phyloP scores from a whole-genome alignment of 2,888 invertebrate genomes.

The Caenorhabditis imperialis region DNA sequence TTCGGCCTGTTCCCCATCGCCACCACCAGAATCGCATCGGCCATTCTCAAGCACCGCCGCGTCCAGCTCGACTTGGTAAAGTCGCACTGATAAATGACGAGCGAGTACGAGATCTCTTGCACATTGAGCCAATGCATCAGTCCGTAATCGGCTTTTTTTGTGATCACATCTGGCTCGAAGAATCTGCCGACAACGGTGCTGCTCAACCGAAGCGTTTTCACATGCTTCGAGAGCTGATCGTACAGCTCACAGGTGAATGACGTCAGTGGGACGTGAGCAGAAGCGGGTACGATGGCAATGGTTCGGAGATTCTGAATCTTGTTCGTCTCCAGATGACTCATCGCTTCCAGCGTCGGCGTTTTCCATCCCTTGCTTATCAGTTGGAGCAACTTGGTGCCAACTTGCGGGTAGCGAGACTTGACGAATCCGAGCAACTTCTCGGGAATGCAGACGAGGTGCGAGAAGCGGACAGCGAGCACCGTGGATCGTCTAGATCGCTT shows the following conservation, averaged over 20 bases:
- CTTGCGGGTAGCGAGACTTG: slow-evolving; percentile 92
- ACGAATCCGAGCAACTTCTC: slow-evolving; percentile 95
- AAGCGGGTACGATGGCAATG: slow-evolving; percentile 93
- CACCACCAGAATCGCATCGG: slow-evolving; percentile 96
- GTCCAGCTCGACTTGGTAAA: slow-evolving; percentile 93
- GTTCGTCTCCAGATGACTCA: slow-evolving; percentile 15
- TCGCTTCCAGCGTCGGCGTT: slow-evolving; percentile 17
- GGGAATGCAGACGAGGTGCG: slow-evolving; percentile 90
- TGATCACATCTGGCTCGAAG: slow-evolving; percentile 30
- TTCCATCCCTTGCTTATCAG: slow-evolving; percentile 84
- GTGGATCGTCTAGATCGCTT: slow-evolving; percentile 86
- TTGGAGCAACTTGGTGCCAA: slow-evolving; percentile 93
- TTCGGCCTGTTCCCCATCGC: slow-evolving; percentile 91
- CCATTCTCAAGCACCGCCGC: slow-evolving; percentile 87
- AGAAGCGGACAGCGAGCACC: slow-evolving; percentile 87
- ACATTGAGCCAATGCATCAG: slow-evolving; percentile 96
- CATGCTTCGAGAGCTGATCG: slow-evolving; percentile 85
- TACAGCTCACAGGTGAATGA: slow-evolving; percentile 96
- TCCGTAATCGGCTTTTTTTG: slow-evolving; percentile 81
- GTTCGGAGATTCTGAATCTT: slow-evolving; percentile 86
- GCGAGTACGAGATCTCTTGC: slow-evolving; percentile 95
- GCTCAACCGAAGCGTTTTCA: slow-evolving; percentile 84
- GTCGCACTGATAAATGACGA: slow-evolving; percentile 96
- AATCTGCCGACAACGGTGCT: slow-evolving; percentile 23
- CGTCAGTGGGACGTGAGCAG: slow-evolving; percentile 93